Percentiles rank a stretch among this genome's conserved stretches.
These are phyloP conservation scores for Pseudopodoces humilis DNA, from an alignment of 2,113 vertebrate genomes.

Conservation along the genomic window DNA sequence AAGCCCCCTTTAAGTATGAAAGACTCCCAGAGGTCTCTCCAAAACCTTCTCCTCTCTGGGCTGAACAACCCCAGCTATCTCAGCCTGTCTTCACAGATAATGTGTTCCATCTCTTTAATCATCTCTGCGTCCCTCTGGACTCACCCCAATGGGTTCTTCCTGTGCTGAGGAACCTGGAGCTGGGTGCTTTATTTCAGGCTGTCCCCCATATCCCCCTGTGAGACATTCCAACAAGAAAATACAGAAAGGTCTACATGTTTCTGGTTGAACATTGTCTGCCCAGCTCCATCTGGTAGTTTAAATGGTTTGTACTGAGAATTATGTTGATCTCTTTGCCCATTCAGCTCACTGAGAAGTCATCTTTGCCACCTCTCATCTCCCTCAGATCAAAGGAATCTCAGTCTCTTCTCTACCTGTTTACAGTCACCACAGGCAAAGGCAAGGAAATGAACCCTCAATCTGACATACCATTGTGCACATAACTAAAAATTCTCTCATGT, in stretches of 20 bases:
- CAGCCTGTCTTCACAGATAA: background rate
- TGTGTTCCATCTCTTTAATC: background rate
- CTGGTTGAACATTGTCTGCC: background rate
- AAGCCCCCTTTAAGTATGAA: background rate
- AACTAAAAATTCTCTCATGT: background rate
- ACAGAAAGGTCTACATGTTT: background rate
- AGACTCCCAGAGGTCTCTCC: background rate
- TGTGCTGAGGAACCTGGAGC: background rate
- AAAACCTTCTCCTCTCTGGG: background rate
- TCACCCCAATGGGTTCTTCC: too few relatives aligned
- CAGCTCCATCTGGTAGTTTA: background rate
- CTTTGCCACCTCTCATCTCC: background rate
- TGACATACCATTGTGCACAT: background rate
- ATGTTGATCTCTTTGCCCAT: background rate
- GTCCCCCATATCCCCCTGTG: background rate
- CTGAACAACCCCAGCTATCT: background rate
- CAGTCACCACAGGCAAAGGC: background rate
- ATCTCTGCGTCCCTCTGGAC: background rate
- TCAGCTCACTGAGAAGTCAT: background rate
- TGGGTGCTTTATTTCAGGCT: background rate
- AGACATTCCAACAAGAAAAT: background rate
- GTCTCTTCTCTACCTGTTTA: background rate
- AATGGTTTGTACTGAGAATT: background rate
- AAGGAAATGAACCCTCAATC: background rate
- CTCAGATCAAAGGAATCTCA: background rate